phyloP scores from a whole-genome alignment of 1,140 invertebrate genomes.

The Drosophila setifemur region DNA sequence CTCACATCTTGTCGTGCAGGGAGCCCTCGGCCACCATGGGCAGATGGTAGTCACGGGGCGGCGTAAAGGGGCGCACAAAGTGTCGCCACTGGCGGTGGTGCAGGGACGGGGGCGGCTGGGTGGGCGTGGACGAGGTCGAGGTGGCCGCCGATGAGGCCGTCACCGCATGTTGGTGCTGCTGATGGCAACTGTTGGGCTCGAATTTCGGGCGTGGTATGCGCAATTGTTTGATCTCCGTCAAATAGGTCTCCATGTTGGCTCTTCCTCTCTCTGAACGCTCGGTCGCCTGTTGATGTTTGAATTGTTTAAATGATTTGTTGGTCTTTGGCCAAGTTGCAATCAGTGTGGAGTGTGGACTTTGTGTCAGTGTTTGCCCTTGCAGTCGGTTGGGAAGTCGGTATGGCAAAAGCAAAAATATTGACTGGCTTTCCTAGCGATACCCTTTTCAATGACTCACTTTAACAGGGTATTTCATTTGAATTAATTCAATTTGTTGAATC shows the following conservation, averaged over 20 bases:
- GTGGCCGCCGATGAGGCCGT: constrained; percentile 83
- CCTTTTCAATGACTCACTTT: too few relatives aligned
- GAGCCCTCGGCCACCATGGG: constrained; percentile 53
- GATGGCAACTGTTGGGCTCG: constrained; percentile 87
- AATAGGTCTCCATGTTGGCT: constrained; percentile 89
- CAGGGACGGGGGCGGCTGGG: constrained; percentile 43
- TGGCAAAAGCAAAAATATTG: too few relatives aligned
- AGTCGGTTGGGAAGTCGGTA: constrained; percentile 22
- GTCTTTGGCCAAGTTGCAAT: constrained; percentile 69
- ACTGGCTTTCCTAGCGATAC: too few relatives aligned
- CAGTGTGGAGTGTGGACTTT: constrained; percentile 48
- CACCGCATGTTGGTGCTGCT: constrained; percentile 84
- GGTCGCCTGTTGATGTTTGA: constrained; percentile 64
- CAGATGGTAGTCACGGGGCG: constrained; percentile 78
- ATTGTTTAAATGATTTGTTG: constrained; percentile 70
- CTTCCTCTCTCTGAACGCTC: too few relatives aligned
- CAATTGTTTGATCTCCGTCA: constrained; percentile 91
- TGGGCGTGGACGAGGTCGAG: constrained; percentile 36
- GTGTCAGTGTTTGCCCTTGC: constrained; percentile 18
- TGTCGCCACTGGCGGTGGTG: constrained; percentile 77
- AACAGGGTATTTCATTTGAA: too few relatives aligned
- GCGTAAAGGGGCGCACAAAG: constrained; percentile 78
- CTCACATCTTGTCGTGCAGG: constrained; percentile 64
- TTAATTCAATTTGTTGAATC: too few relatives aligned
- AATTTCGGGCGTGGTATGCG: constrained; percentile 93